A percentile compares a stretch with the other conserved stretches of the same genome.
Evolutionary conservation across 2,113 vertebrate species (phyloP).

Genomic region (Notothenia rossii): DNA sequence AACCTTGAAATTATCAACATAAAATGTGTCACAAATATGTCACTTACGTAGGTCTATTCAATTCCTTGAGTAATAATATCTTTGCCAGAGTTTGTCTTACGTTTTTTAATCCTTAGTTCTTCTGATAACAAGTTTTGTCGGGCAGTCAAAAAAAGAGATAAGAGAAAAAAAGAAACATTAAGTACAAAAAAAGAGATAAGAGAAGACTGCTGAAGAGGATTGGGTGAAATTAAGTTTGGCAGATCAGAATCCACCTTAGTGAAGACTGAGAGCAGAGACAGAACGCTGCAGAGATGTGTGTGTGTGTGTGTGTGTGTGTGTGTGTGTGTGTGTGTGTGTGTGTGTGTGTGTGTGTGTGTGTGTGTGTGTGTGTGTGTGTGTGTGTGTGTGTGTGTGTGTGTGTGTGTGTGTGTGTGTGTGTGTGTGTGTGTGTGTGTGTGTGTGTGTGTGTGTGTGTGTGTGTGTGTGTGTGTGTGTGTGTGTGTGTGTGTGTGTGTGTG

Average conservation of each 20-base stretch:
- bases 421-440: not conserved
- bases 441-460: not conserved
- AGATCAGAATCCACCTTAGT: slow-evolving; percentile 38
- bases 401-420: slow-evolving; percentile 5
- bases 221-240: slow-evolving; percentile 27
- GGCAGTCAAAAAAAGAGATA: not conserved
- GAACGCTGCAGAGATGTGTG: slow-evolving; percentile 15
- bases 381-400: not conserved
- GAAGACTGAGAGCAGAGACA: slow-evolving; percentile 13
- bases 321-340: not conserved
- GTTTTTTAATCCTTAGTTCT: not conserved
- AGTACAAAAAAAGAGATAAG: slow-evolving; percentile 3
- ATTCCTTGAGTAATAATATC: not conserved
- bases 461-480: not conserved
- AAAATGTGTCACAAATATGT: not conserved
- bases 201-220: not conserved
- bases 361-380: not conserved
- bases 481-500: not conserved
- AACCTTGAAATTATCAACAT: not conserved
- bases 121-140: not conserved
- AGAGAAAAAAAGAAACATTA: not conserved
- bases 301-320: slow-evolving; percentile 4
- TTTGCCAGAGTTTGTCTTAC: not conserved
- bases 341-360: not conserved
- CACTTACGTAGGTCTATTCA: not conserved